These are phyloP conservation scores for Pemphigus obesinymphae DNA, from an alignment of 1,140 invertebrate genomes.

Conservation along the genomic window DNA sequence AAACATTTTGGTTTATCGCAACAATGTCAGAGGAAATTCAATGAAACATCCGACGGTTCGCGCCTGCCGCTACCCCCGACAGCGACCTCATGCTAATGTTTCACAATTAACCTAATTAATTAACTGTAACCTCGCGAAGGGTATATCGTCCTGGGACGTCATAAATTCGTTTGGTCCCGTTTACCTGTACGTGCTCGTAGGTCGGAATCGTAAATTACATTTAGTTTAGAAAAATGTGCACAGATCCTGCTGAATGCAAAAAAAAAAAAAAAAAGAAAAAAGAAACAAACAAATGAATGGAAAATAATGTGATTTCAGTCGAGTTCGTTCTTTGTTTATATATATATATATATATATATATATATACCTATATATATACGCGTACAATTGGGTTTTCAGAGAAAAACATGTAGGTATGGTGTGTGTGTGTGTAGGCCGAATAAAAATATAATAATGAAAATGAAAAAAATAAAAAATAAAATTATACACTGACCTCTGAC, in stretches of 20 bases:
- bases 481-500: constrained; percentile 74
- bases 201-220: constrained; percentile 34
- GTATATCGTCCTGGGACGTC: constrained; percentile 33
- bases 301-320: constrained; percentile 23
- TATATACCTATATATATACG: background rate
- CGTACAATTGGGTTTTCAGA: constrained; percentile 2
- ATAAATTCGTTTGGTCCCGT: constrained; percentile 32
- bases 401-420: background rate
- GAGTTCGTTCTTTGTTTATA: constrained; percentile 10
- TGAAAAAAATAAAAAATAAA: background rate
- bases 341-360: too few relatives aligned
- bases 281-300: background rate
- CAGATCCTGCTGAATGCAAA: background rate
- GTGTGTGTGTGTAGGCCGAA: background rate
- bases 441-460: background rate
- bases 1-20: background rate
- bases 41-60: constrained; percentile 35
- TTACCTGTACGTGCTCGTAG: constrained; percentile 21
- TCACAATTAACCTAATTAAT: constrained; percentile 42
- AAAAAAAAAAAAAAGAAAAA: background rate
- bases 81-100: constrained; percentile 28
- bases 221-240: constrained; percentile 5
- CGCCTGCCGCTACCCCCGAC: background rate
- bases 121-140: constrained; percentile 34
- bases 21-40: constrained; percentile 30